Base-by-base conservation (phyloP, 2,888 invertebrate species). In the Macrophya annulata region DNA sequence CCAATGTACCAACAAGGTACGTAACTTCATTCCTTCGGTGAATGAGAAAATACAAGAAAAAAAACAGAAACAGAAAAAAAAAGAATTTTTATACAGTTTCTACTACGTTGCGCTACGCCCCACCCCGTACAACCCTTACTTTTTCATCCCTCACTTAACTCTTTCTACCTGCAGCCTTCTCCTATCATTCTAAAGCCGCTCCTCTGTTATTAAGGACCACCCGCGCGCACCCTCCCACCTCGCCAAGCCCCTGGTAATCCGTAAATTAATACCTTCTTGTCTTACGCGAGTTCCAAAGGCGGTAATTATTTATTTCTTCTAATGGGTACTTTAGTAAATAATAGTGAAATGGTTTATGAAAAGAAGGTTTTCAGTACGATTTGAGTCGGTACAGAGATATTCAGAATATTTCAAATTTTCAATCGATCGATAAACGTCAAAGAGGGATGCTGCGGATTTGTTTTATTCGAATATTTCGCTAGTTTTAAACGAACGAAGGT, bases 1-100 rank as follows among this genome's bases (percentile, higher is more conserved):
- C 90, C 91, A 91, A 93, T 93, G 93, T 93, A 93, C 93, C 92
- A 92, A 87, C 89, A 92, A 92, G 93, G 93, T 93, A 89, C 89
- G 90, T 88, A 43, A 17, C 40, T 45, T 62, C 31, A 62, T 17
- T 31, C 77, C 31, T 77, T 17, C 59, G n/a, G 10, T n/a, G 25
- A 40, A n/a, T 37, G 15, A 48, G 48, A 48, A 15, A 48, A 48
- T 1, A 48, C 10, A 15, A 48, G 4, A 31, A 31, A 31, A 31
- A 31, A 31, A 31, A 31, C n/a, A n/a, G n/a, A n/a, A n/a, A n/a
- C n/a, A n/a, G 3, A 31, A 48, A 4, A 48, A 48, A 10, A 1
- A 48, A 48, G 1, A 10, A 43, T 31, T 43, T 25, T 37, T 51
- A 43, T n/a, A 5, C 6, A 40, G 5, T 25, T 68, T 37, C 48